phyloP scores from a whole-genome alignment of 35 echinoderm and acorn worm species.

The Apostichopus japonicus region DNA sequence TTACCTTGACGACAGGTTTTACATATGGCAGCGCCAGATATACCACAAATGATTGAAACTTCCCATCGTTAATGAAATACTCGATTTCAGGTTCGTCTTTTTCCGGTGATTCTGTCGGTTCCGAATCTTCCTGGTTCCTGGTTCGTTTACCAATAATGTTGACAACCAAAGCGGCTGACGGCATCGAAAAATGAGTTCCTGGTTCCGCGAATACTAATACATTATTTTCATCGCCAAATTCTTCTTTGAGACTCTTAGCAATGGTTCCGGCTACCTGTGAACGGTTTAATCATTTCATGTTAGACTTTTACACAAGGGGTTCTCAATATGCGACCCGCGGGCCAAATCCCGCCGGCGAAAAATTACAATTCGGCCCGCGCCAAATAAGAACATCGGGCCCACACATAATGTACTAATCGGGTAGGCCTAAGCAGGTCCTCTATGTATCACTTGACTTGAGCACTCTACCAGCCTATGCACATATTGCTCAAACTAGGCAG shows the following conservation, averaged over 20 bases:
- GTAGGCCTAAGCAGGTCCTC: no score
- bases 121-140: neutral
- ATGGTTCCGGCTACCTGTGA: neutral
- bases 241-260: neutral
- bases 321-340: no score
- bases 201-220: slow-evolving; percentile 4
- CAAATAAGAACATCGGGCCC: no score
- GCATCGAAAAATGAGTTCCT: neutral
- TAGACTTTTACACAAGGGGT: no score
- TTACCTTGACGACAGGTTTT: neutral
- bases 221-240: neutral
- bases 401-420: no score
- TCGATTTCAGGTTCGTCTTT: neutral
- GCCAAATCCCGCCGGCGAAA: no score
- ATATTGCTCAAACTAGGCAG: no score
- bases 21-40: neutral
- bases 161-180: neutral
- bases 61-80: slow-evolving; percentile 18
- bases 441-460: no score
- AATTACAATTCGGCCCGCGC: no score
- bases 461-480: no score
- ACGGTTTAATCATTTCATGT: no score
- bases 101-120: neutral
- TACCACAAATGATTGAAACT: neutral
- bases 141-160: slow-evolving; percentile 18